Evolutionary conservation across 2,797 vertebrate genomes (phyloP).

Genomic region (Sebastes goodei): DNA sequence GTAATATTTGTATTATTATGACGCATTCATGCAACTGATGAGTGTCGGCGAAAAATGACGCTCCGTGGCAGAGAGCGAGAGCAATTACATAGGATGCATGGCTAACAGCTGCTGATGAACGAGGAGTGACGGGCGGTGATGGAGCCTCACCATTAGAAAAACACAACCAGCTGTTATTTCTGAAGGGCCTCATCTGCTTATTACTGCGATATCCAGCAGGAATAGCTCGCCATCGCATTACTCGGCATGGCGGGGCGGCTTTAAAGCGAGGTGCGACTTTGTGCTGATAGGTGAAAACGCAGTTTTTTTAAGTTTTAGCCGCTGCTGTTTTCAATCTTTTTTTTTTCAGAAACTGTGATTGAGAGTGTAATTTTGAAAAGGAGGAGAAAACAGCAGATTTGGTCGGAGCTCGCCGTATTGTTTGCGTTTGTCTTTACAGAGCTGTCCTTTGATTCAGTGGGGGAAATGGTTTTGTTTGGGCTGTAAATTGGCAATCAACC

Average conservation of each 20-base stretch:
- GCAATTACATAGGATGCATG: conserved; percentile 26
- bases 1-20: neutral
- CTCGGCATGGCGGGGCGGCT: conserved; percentile 14
- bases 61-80: conserved; percentile 10
- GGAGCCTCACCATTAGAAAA: conserved; percentile 65
- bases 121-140: conserved; percentile 64
- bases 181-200: conserved; percentile 68
- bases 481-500: conserved; percentile 66
- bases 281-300: conserved; percentile 19
- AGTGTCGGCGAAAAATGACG: neutral
- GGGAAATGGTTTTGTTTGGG: conserved; percentile 41
- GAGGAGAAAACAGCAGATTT: neutral
- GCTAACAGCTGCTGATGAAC: conserved; percentile 77
- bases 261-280: conserved; percentile 2
- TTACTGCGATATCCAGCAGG: conserved; percentile 61
- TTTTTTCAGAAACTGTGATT: neutral
- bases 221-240: conserved; percentile 26
- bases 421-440: conserved; percentile 46
- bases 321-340: conserved; percentile 2
- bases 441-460: conserved; percentile 44
- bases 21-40: neutral
- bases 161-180: conserved; percentile 78
- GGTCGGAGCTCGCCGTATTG: neutral
- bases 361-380: neutral
- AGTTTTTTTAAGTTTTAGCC: neutral